Evolutionary conservation across 2,797 vertebrate species (phyloP).

Genomic region (Acrocephalus scirpaceus): DNA sequence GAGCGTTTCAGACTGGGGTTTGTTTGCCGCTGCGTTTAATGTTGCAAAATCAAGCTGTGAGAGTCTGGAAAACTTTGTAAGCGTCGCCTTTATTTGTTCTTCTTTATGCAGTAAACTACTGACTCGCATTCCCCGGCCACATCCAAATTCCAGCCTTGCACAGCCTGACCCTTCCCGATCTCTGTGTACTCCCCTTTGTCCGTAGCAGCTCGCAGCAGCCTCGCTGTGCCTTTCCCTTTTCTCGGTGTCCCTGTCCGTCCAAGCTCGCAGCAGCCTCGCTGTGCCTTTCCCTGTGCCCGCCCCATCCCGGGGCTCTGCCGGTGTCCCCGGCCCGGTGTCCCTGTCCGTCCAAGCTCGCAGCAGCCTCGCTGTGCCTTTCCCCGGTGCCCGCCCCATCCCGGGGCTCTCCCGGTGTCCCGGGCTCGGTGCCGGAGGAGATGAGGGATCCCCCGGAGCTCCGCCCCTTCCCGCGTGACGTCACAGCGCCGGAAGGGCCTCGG

Average conservation of each 20-base stretch:
- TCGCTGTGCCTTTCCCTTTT: neutral
- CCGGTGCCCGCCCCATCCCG: neutral
- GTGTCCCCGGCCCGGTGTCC: neutral
- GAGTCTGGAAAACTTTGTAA: too few species aligned
- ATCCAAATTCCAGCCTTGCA: neutral
- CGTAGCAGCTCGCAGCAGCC: too few species aligned
- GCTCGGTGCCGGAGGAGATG: fast-evolving
- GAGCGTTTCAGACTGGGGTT: neutral
- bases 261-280: neutral
- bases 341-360: neutral
- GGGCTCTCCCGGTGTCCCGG: neutral
- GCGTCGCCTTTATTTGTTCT: neutral
- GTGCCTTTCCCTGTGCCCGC: neutral
- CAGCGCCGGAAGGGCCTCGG: neutral
- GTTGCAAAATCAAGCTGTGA: neutral
- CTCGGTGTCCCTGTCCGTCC: neutral
- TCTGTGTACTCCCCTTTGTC: neutral
- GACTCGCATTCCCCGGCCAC: neutral
- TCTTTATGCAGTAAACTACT: neutral
- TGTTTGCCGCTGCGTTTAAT: neutral
- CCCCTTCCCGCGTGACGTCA: neutral
- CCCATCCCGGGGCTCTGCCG: neutral
- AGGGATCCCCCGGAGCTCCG: fast-evolving
- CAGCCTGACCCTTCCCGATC: neutral
- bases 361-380: neutral